Evolutionary conservation across 2,113 vertebrate species (phyloP).

Genomic region (Actinemys pallida): DNA sequence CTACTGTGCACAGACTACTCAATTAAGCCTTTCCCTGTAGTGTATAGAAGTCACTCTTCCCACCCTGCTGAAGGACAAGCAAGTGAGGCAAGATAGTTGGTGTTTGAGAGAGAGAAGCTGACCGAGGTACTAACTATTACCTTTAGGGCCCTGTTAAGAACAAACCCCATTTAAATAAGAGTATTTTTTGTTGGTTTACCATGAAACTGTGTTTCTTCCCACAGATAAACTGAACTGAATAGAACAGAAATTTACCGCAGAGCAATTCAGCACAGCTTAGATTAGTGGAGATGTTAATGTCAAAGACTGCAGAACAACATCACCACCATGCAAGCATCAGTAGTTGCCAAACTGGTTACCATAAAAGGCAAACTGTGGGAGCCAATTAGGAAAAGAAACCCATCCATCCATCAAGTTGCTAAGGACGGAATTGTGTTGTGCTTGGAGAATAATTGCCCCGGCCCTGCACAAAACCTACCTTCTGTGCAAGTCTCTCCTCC

Average conservation of each 20-base stretch:
- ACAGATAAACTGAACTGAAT: neutral
- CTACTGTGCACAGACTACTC: neutral
- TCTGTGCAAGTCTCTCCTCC: conserved; percentile 87
- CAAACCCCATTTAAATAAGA: rapidly evolving
- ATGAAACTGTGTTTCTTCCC: neutral
- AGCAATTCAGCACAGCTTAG: neutral
- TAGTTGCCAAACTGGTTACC: neutral
- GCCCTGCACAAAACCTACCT: conserved; percentile 78
- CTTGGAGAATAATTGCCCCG: neutral
- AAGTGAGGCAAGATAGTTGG: rapidly evolving
- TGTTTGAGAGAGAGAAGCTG: neutral
- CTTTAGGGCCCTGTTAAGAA: neutral
- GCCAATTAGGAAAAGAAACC: neutral
- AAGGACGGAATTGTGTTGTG: neutral
- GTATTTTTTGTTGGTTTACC: rapidly evolving
- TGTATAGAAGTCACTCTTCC: neutral
- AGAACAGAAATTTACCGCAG: neutral
- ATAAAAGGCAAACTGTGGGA: neutral
- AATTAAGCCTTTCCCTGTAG: neutral
- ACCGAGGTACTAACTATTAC: neutral
- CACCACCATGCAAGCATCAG: neutral
- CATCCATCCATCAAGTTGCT: neutral
- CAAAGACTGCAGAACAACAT: neutral
- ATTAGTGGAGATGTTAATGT: neutral
- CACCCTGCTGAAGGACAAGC: neutral